Evolutionary conservation across 2,888 invertebrate genomes (phyloP).

Genomic region (Norana najaformis): DNA sequence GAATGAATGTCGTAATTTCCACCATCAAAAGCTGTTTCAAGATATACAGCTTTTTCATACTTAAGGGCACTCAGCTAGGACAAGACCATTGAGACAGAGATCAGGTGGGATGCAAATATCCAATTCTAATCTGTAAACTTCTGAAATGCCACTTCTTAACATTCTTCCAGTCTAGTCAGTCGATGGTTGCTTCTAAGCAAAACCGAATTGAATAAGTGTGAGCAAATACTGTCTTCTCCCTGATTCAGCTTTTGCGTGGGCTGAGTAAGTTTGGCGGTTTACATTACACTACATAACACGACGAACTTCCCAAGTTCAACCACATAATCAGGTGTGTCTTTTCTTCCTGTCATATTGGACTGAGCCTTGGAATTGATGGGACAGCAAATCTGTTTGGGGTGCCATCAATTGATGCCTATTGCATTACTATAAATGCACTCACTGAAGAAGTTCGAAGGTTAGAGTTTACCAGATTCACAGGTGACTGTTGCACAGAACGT

Average conservation of each 20-base stretch:
- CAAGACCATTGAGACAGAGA: not conserved
- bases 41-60: not conserved
- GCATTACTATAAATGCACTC: not conserved
- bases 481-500: slow-evolving; percentile 52
- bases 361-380: not conserved
- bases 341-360: not conserved
- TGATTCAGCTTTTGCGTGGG: not conserved
- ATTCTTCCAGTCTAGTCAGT: not conserved
- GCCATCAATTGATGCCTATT: not conserved
- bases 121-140: not conserved
- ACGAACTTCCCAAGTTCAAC: not conserved
- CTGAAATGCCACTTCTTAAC: not conserved
- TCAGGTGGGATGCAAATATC: not conserved
- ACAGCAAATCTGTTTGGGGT: not conserved
- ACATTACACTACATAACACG: not conserved
- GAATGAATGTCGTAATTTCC: not conserved
- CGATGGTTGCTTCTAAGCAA: not conserved
- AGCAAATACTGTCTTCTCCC: not conserved
- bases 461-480: slow-evolving; percentile 50
- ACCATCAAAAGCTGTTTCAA: not conserved
- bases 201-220: not conserved
- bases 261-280: not conserved
- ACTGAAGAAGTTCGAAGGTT: not conserved
- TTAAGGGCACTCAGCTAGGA: not conserved
- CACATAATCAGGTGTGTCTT: not conserved